phyloP scores from a whole-genome alignment of 2,113 vertebrate genomes.

The Chitala chitala region DNA sequence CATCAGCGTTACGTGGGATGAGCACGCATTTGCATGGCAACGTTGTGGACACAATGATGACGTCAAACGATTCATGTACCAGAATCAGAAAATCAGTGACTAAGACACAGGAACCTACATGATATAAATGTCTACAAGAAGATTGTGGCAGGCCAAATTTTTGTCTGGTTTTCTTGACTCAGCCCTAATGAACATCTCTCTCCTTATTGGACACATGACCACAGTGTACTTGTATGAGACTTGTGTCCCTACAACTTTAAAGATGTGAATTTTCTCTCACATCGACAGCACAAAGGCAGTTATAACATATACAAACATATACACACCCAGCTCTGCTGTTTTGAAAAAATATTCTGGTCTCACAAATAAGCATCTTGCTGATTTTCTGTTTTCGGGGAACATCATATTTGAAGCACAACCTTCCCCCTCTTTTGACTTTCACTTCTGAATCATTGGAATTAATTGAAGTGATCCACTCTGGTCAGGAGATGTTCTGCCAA shows the following conservation, averaged over 20 bases:
- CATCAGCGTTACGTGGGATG: neutral
- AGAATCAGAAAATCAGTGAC: too few relatives aligned
- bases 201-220: too few relatives aligned
- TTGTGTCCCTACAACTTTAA: too few relatives aligned
- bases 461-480: constrained; percentile 54
- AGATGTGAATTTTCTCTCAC: neutral
- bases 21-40: neutral
- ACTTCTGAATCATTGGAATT: constrained; percentile 46
- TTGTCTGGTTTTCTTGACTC: too few relatives aligned
- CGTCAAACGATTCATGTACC: too few relatives aligned
- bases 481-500: constrained; percentile 45
- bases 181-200: too few relatives aligned
- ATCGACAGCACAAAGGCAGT: neutral
- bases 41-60: neutral
- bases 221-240: too few relatives aligned
- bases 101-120: too few relatives aligned
- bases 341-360: too few relatives aligned
- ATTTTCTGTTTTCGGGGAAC: constrained; percentile 34
- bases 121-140: too few relatives aligned
- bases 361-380: neutral
- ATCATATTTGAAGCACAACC: neutral
- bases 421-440: neutral
- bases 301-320: neutral
- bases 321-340: too few relatives aligned
- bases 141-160: too few relatives aligned